A percentile compares a stretch with the other conserved stretches of the same genome.
Conservation (phyloP, 2,797 vertebrate genomes). For the Apodemus agrarius region DNA sequence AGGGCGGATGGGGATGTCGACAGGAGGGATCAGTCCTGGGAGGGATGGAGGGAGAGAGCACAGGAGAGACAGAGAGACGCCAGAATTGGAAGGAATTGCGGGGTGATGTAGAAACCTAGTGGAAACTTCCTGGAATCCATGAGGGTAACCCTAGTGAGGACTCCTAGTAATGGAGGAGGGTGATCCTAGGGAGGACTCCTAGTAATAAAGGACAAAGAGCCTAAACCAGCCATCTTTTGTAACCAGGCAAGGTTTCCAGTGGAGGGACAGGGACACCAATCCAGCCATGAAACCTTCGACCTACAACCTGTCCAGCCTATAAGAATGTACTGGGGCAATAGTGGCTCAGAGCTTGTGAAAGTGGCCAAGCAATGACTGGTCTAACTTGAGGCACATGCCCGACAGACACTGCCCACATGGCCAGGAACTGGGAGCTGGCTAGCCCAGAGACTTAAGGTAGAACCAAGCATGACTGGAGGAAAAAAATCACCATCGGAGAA, state of each 20-base stretch:
- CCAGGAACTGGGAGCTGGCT: neutral
- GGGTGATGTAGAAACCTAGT: neutral
- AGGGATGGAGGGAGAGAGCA: neutral
- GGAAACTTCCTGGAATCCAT: neutral
- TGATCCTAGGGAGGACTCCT: neutral
- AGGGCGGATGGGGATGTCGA: neutral
- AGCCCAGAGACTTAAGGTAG: neutral
- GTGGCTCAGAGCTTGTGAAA: neutral
- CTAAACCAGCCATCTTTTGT: neutral
- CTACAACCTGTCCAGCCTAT: neutral
- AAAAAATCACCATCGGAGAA: neutral
- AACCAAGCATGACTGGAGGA: neutral
- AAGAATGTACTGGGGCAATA: neutral
- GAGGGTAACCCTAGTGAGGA: neutral
- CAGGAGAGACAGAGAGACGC: neutral
- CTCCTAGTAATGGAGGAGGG: neutral
- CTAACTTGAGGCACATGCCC: neutral
- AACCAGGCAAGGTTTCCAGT: neutral
- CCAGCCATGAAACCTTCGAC: neutral
- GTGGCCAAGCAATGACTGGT: neutral
- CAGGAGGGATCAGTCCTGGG: neutral
- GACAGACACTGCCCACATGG: neutral
- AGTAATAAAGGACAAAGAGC: neutral
- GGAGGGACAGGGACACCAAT: neutral
- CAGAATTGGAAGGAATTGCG: neutral